Evolutionary conservation across 2,113 vertebrate genomes (phyloP).

Genomic region (Rhineura floridana): DNA sequence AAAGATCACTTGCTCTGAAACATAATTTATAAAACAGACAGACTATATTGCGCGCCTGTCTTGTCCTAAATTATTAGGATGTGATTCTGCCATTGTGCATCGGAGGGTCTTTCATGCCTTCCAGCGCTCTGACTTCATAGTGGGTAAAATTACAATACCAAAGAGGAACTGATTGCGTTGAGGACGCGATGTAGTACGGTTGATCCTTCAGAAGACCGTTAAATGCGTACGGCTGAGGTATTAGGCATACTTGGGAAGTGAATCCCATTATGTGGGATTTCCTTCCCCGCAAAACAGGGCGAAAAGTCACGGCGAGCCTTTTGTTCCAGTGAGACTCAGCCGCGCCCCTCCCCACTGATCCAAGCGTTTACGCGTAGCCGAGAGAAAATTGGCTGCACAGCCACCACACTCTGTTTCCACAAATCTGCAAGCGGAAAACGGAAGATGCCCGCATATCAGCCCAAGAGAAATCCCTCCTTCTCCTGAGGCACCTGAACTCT

Average conservation of each 20-base stretch:
- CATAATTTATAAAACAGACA: background rate
- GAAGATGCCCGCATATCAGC: background rate
- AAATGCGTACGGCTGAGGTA: no score
- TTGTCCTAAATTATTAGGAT: background rate
- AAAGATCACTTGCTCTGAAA: background rate
- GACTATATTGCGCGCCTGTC: no score
- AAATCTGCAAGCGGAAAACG: background rate
- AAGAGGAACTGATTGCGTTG: background rate
- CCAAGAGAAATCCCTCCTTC: constrained; percentile 31
- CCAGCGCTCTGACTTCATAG: background rate
- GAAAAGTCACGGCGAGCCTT: background rate
- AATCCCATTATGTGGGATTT: background rate
- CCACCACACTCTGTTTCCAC: background rate
- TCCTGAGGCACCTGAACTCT: constrained; percentile 40
- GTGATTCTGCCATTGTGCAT: background rate
- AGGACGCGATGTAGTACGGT: no score
- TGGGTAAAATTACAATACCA: no score
- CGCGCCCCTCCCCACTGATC: background rate
- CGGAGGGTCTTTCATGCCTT: background rate
- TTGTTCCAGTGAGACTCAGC: background rate
- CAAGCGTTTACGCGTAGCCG: background rate
- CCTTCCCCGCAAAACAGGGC: background rate
- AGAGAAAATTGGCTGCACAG: background rate
- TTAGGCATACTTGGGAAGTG: background rate
- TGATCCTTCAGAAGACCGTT: background rate